Percentiles rank a stretch among this genome's conserved stretches.
Evolutionary conservation across 2,113 vertebrate genomes (phyloP).

Genomic region (Amblyornis subalaris): DNA sequence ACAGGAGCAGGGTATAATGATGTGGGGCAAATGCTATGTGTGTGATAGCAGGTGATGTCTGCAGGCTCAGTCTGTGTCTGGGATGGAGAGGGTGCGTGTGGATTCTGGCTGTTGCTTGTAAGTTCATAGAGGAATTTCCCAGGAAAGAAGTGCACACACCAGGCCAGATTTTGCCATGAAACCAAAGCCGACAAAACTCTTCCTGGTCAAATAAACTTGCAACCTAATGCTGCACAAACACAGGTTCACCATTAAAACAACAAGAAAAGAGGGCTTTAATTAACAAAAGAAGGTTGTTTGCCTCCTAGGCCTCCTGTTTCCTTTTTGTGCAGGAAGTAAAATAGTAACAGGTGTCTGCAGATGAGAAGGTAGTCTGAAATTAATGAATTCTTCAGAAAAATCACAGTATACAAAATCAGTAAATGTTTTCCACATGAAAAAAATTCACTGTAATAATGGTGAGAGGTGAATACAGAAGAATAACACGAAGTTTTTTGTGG

Average conservation of each 20-base stretch:
- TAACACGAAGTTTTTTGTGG: background rate
- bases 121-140: background rate
- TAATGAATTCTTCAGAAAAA: background rate
- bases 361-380: background rate
- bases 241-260: background rate
- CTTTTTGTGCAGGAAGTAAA: background rate
- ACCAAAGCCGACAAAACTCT: background rate
- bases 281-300: background rate
- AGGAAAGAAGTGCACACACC: background rate
- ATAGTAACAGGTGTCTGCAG: background rate
- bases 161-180: background rate
- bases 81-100: background rate
- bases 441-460: background rate
- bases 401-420: background rate
- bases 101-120: background rate
- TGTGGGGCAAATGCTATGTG: background rate
- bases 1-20: background rate
- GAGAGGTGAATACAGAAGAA: background rate
- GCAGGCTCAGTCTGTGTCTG: background rate
- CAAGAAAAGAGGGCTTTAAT: background rate
- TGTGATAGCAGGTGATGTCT: background rate
- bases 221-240: background rate
- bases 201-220: background rate
- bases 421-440: background rate
- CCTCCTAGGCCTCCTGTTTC: background rate